Conservation (phyloP, 2,888 invertebrate genomes). For the Philopedon plagiatum region DNA sequence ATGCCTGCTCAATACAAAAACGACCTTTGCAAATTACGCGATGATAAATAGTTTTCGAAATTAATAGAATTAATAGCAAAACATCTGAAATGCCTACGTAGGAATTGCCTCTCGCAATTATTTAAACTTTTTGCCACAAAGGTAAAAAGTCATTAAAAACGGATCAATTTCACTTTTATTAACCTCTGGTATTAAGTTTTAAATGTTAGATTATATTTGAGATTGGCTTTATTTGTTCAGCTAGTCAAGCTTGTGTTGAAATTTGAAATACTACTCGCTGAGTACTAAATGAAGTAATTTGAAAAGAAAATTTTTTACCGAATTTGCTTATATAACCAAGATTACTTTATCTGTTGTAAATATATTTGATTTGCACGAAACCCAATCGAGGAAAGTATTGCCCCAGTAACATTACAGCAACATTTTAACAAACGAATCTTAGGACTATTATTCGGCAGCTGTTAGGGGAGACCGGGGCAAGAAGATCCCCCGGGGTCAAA, state of each 20-base stretch:
- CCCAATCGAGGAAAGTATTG: too few species aligned
- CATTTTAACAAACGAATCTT: too few species aligned
- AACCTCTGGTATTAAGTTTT: conserved; percentile 24
- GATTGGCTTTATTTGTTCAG: conserved; percentile 11
- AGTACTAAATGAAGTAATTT: background rate
- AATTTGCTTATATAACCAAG: background rate
- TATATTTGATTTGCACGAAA: too few species aligned
- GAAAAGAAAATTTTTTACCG: background rate
- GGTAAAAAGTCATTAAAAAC: conserved; percentile 12
- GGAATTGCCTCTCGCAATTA: background rate
- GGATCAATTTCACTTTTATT: conserved; percentile 28
- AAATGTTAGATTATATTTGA: conserved; percentile 26
- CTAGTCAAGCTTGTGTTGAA: conserved; percentile 6
- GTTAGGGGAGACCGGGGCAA: background rate
- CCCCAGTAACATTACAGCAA: too few species aligned
- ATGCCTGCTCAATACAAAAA: background rate
- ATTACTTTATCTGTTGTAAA: background rate
- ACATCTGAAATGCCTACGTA: background rate
- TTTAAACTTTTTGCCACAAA: background rate
- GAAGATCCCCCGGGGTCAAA: background rate
- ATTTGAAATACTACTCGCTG: background rate
- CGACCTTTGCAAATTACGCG: background rate
- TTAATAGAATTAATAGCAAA: background rate
- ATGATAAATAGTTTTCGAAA: background rate
- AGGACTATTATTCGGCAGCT: too few species aligned